Conservation (phyloP, 64 coral and sea anemone genomes). For the Montipora capricornis region DNA sequence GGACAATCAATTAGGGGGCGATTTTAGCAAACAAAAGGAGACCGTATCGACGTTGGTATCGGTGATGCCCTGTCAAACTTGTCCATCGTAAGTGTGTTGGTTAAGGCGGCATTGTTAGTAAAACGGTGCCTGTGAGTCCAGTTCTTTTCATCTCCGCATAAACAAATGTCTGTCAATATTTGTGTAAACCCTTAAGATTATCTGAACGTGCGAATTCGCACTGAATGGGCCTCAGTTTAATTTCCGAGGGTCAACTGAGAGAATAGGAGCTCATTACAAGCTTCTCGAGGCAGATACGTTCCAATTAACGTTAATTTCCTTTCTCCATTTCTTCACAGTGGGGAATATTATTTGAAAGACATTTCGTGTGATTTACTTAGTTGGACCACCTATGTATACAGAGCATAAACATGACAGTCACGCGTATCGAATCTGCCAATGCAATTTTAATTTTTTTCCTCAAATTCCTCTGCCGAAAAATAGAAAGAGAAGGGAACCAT, state of each 20-base stretch:
- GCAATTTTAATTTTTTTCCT: not conserved
- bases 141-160: not conserved
- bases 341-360: not conserved
- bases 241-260: not conserved
- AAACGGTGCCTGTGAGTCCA: slow-evolving; percentile 1
- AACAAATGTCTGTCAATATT: slow-evolving; percentile 23
- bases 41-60: not conserved
- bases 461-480: not conserved
- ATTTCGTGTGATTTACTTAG: not conserved
- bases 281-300: not conserved
- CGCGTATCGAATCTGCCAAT: not conserved
- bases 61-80: not conserved
- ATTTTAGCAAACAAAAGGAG: not conserved
- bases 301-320: not conserved
- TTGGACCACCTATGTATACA: not conserved
- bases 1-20: slow-evolving; percentile 21
- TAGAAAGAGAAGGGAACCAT: not conserved
- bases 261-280: not conserved
- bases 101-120: not conserved
- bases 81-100: not conserved
- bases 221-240: not conserved
- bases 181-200: not conserved
- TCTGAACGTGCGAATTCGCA: not conserved
- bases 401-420: not conserved
- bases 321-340: not conserved